Evolutionary conservation across 2,888 invertebrate genomes (phyloP), one percentile per base, ranked within the genome.

Genomic region (Chymomyza caudatula): DNA sequence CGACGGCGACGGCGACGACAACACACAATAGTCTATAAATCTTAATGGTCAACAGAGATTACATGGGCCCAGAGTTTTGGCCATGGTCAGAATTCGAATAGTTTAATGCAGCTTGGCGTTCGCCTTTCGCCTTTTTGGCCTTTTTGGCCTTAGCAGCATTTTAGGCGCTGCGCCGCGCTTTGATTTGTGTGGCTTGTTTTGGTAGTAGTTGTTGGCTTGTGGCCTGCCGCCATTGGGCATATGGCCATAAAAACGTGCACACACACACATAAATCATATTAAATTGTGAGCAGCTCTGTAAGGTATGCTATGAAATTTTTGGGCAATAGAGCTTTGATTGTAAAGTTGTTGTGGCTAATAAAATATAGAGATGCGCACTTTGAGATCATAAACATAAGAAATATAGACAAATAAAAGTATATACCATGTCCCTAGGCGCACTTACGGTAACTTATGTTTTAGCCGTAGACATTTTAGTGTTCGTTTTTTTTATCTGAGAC

Each of bases 41-140:
- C 86, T 84, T 86, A 85, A 82, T 85, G 83, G 83, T 84, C 83
- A 84, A 85, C 83, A 86, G 86, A 85, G 83, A 86, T 84, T 86
- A 84, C 80, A 81, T 74, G 79, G 85, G 76, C 73, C 57, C 75
- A 63, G 71, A 71, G n/a, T 44, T 17, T 49, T 49, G 17, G 23
- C 44, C 58, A 22, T 29, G 56, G 15, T 37, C 42, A 29, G 76
- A 63, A 70, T 69, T 72, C 71, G 44, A 77, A 64, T 81, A 83
- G 80, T 80, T 80, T 85, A 81, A 77, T 83, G 85, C 82, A 75
- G 71, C 70, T 56, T 64, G 69, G 51, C 19, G 20, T 17, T 37
- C 29, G 29, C 29, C 29, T 37, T 37, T 37, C 20, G 29, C 6
- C 13, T 15, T 44, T 55, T 67, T 77, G 68, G 29, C 6, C 13